Evolutionary conservation across 2,888 invertebrate genomes (phyloP).

Genomic region (Galerucella pusilla): DNA sequence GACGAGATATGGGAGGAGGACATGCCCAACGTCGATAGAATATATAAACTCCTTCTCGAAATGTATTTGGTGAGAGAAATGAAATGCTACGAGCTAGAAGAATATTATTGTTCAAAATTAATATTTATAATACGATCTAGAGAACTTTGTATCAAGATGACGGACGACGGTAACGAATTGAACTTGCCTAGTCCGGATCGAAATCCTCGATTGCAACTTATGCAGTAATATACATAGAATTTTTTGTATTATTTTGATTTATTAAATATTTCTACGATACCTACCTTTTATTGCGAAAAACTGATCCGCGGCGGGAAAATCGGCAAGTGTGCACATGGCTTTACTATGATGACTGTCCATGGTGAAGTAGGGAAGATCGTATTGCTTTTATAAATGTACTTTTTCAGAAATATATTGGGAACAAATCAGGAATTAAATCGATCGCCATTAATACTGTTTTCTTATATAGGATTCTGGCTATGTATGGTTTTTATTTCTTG

Average conservation of each 20-base stretch:
- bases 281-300: background rate
- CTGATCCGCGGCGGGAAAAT: too few species aligned
- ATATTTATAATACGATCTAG: slow-evolving; percentile 74
- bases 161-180: background rate
- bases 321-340: too few species aligned
- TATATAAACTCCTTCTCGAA: slow-evolving; percentile 55
- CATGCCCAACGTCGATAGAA: slow-evolving; percentile 55
- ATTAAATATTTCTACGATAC: background rate
- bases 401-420: background rate
- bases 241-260: background rate
- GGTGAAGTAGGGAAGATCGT: too few species aligned
- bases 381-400: too few species aligned
- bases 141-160: slow-evolving; percentile 57
- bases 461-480: slow-evolving; percentile 71
- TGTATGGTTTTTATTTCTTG: slow-evolving; percentile 75
- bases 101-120: slow-evolving; percentile 73
- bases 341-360: too few species aligned
- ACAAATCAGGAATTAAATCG: background rate
- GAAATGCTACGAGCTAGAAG: slow-evolving; percentile 70
- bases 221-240: background rate
- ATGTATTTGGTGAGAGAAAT: slow-evolving; percentile 68
- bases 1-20: slow-evolving; percentile 59
- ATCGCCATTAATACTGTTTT: slow-evolving; percentile 25
- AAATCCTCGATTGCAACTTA: background rate
- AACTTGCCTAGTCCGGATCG: background rate